Conservation (phyloP, 2,113 vertebrate species). For the Anolis sagrei region DNA sequence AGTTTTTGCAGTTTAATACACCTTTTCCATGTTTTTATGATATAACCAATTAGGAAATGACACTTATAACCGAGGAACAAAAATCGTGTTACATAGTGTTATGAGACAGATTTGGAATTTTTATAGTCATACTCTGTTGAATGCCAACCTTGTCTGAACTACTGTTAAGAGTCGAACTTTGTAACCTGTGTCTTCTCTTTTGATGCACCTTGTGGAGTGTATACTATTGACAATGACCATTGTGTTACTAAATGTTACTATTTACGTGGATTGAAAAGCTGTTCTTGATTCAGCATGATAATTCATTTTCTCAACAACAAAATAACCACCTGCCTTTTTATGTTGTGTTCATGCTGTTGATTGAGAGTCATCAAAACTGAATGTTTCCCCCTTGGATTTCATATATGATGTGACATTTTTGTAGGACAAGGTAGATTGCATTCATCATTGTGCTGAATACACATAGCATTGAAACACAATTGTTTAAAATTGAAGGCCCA, state of each 20-base stretch:
- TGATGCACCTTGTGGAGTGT: neutral
- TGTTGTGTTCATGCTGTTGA: neutral
- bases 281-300: conserved; percentile 26
- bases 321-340: neutral
- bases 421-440: neutral
- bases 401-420: neutral
- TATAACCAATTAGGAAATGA: too few species aligned
- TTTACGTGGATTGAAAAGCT: conserved; percentile 33
- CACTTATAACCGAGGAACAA: too few species aligned
- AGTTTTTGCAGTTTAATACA: too few species aligned
- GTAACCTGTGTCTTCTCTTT: conserved; percentile 25
- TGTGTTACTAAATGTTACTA: conserved; percentile 36
- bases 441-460: conserved; percentile 9
- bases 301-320: conserved; percentile 39
- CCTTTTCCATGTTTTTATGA: too few species aligned
- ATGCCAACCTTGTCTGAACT: neutral
- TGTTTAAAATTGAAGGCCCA: too few species aligned
- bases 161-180: conserved; percentile 25
- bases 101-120: too few species aligned
- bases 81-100: too few species aligned
- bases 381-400: neutral
- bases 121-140: neutral
- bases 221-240: conserved; percentile 1
- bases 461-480: neutral
- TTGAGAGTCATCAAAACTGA: neutral